Conservation (phyloP, 1,140 invertebrate genomes). For the Rhizoglyphus robini region DNA sequence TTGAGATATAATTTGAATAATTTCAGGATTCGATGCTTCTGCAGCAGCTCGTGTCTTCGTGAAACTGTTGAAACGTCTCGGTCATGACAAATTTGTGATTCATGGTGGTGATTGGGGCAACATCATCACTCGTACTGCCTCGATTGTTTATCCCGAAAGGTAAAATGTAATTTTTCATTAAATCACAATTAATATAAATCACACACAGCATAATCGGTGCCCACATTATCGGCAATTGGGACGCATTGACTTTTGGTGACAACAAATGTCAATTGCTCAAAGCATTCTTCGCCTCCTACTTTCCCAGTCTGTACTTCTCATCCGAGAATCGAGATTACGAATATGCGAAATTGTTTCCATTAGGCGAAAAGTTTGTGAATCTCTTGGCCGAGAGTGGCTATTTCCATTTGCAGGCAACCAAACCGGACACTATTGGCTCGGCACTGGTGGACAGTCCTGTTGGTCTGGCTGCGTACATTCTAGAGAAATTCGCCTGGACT, state of each 20-base stretch:
- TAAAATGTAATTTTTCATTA: not conserved
- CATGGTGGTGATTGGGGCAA: slow-evolving; percentile 54
- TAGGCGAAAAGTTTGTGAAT: slow-evolving; percentile 27
- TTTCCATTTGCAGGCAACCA: no score
- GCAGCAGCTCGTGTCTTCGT: slow-evolving; percentile 57
- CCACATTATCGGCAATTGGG: not conserved
- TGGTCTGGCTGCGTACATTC: no score
- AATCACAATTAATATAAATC: not conserved
- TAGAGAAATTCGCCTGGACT: slow-evolving; percentile 61
- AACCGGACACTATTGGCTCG: no score
- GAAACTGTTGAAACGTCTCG: slow-evolving; percentile 68
- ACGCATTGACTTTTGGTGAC: not conserved
- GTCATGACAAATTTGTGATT: no score
- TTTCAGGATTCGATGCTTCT: slow-evolving; percentile 36
- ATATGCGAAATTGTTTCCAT: slow-evolving; percentile 41
- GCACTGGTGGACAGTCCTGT: no score
- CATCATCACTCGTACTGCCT: slow-evolving; percentile 26
- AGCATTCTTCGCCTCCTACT: slow-evolving; percentile 40
- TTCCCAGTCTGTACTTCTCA: slow-evolving; percentile 44
- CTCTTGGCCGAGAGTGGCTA: slow-evolving; percentile 60
- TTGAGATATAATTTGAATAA: no score
- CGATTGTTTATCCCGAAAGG: slow-evolving; percentile 18
- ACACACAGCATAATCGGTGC: not conserved
- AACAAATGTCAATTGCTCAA: slow-evolving; percentile 35
- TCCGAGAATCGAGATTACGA: slow-evolving; percentile 17